These are phyloP conservation scores for Barbus barbus DNA, from an alignment of 2,113 vertebrate species.

Conservation along the genomic window DNA sequence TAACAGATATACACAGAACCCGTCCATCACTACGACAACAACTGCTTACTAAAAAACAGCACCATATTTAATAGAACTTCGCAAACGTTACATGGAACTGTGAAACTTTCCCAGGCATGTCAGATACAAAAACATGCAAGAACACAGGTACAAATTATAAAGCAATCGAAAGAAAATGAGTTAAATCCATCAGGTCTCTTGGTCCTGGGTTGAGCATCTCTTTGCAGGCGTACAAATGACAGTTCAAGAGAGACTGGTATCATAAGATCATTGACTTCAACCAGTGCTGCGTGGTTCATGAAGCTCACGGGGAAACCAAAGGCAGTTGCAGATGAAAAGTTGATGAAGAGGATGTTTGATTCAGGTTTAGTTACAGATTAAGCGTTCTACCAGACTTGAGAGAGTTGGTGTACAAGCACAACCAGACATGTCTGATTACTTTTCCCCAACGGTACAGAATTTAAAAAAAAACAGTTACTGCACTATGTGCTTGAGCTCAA, in stretches of 20 bases:
- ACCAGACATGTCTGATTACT: background rate
- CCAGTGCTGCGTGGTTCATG: background rate
- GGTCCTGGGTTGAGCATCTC: slow-evolving; percentile 46
- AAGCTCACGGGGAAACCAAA: slow-evolving; percentile 25
- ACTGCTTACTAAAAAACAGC: slow-evolving; percentile 54
- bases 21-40: slow-evolving; percentile 46
- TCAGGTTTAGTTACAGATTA: background rate
- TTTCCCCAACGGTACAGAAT: background rate
- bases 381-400: background rate
- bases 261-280: slow-evolving; percentile 26
- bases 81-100: slow-evolving; percentile 51
- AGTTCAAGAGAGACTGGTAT: slow-evolving; percentile 43
- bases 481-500: too few species aligned
- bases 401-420: background rate
- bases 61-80: slow-evolving; percentile 51
- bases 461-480: too few species aligned
- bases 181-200: slow-evolving; percentile 38
- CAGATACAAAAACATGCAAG: slow-evolving; percentile 50
- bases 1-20: slow-evolving; percentile 43
- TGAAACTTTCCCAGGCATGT: slow-evolving; percentile 39
- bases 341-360: background rate
- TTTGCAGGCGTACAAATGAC: slow-evolving; percentile 24
- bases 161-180: slow-evolving; percentile 12
- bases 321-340: slow-evolving; percentile 22
- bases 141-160: slow-evolving; percentile 18